phyloP scores from a whole-genome alignment of 2,113 vertebrate species.

The Cyrtonyx montezumae region DNA sequence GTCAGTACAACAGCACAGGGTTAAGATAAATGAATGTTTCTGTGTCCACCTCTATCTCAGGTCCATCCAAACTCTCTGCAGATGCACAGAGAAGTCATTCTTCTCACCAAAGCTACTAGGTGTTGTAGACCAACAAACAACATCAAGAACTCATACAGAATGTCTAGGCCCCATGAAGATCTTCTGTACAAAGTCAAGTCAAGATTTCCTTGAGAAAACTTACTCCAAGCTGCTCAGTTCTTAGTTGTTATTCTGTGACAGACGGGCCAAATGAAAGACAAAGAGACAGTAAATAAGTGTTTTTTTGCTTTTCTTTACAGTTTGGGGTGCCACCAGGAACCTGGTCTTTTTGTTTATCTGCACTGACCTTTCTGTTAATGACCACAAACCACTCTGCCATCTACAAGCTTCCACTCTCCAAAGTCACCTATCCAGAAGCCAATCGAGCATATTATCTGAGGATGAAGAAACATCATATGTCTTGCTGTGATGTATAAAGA shows the following conservation, averaged over 20 bases:
- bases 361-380: constrained; percentile 89
- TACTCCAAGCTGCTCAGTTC: background rate
- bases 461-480: constrained; percentile 35
- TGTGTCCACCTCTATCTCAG: background rate
- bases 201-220: background rate
- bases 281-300: fast-evolving
- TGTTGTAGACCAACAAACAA: background rate
- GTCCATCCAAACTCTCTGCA: background rate
- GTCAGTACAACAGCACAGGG: background rate
- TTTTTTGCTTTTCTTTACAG: constrained; percentile 66
- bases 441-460: constrained; percentile 84
- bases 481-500: constrained; percentile 36
- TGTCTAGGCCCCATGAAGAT: background rate
- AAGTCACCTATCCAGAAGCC: constrained; percentile 93
- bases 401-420: constrained; percentile 88
- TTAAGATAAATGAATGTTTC: background rate
- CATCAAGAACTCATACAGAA: background rate
- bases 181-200: background rate
- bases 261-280: background rate
- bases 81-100: background rate
- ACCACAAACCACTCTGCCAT: constrained; percentile 83
- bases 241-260: background rate
- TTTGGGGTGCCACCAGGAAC: constrained; percentile 92
- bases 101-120: background rate
- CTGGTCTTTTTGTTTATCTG: constrained; percentile 96